Evolutionary conservation across 2,113 vertebrate species (phyloP).

Genomic region (Dermatemys mawii): DNA sequence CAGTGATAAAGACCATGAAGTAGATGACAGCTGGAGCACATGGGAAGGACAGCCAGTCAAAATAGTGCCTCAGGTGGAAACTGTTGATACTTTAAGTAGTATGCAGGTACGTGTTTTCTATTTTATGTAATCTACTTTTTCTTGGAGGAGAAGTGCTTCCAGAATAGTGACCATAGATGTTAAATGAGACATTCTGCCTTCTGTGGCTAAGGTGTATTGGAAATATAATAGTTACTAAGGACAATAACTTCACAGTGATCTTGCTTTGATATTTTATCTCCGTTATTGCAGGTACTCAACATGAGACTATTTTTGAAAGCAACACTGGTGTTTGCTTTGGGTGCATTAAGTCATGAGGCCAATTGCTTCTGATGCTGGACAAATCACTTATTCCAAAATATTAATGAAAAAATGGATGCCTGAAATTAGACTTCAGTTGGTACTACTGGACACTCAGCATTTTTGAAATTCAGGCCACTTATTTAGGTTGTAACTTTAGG

Average conservation of each 20-base stretch:
- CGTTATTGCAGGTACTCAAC: neutral
- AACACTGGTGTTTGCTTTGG: neutral
- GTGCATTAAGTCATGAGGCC: neutral
- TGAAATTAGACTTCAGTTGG: neutral
- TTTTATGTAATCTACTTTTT: neutral
- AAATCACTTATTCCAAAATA: neutral
- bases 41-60: constrained; percentile 89
- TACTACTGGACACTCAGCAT: neutral
- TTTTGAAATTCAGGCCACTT: neutral
- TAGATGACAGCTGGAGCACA: constrained; percentile 79
- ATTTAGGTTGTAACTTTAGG: neutral
- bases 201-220: neutral
- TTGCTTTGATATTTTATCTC: neutral
- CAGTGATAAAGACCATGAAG: constrained; percentile 69
- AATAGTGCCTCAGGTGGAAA: constrained; percentile 93
- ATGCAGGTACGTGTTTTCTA: constrained; percentile 84
- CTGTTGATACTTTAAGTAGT: constrained; percentile 88
- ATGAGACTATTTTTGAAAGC: neutral
- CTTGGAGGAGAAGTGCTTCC: neutral
- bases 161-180: neutral
- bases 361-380: neutral
- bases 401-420: neutral
- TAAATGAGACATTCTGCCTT: neutral
- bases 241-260: neutral
- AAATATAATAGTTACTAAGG: neutral